A percentile compares a stretch with the other conserved stretches of the same genome.
Evolutionary conservation across 2,797 vertebrate genomes (phyloP).

Genomic region (Alcedo atthis): DNA sequence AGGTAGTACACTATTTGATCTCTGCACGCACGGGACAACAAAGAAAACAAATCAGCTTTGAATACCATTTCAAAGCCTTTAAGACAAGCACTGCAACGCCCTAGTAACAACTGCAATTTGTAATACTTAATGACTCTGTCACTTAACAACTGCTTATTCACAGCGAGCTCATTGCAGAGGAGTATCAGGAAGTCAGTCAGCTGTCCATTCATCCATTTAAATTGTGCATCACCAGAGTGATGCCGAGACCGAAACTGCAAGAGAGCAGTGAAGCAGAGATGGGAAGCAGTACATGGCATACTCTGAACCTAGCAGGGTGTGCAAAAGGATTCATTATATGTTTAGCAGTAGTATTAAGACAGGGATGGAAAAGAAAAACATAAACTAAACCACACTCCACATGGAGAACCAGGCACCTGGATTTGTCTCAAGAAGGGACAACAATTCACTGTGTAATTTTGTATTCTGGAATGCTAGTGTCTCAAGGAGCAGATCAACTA

Average conservation of each 20-base stretch:
- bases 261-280: not conserved
- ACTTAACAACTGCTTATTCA: not conserved
- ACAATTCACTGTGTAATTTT: not conserved
- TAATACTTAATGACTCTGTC: not conserved
- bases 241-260: not conserved
- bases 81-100: not conserved
- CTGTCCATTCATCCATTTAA: not conserved
- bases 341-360: not conserved
- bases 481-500: not conserved
- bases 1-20: not conserved
- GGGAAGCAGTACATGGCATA: not conserved
- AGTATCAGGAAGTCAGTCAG: conserved; percentile 7
- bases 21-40: not conserved
- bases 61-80: not conserved
- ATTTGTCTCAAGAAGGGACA: not conserved
- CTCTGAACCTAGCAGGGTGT: not conserved
- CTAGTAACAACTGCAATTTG: not conserved
- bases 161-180: not conserved
- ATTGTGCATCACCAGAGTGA: not conserved
- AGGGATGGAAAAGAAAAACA: not conserved
- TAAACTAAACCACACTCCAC: not conserved
- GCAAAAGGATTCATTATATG: not conserved
- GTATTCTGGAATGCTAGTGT: not conserved
- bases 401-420: not conserved
- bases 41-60: not conserved